These are phyloP conservation scores for Oscarella lobularis DNA, from an alignment of 37 sponge, comb jelly and placozoan genomes.

Conservation along the genomic window DNA sequence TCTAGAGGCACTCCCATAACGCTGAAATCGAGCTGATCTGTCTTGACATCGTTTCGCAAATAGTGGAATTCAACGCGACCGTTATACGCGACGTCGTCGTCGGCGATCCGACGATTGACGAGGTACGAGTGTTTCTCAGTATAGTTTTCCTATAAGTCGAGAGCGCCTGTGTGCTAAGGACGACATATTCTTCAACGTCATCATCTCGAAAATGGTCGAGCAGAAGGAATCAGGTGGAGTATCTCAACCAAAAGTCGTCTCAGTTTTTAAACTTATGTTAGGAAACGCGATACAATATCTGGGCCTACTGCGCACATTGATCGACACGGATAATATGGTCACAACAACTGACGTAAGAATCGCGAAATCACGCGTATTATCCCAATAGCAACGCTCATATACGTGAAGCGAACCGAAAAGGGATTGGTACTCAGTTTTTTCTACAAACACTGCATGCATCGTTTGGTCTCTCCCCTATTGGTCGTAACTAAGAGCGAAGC, in stretches of 20 bases:
- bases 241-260: neutral
- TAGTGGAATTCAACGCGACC: no score
- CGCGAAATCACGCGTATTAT: no score
- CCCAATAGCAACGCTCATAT: no score
- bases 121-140: no score
- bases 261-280: constrained; percentile 8
- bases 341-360: constrained; percentile 19
- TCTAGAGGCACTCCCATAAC: no score
- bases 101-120: no score
- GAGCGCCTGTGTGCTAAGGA: no score
- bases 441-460: constrained; percentile 95
- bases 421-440: constrained; percentile 79
- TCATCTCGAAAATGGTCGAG: neutral
- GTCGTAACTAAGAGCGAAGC: constrained; percentile 55
- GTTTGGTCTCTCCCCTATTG: constrained; percentile 85
- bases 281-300: constrained; percentile 69
- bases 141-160: no score
- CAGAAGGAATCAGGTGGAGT: neutral
- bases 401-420: constrained; percentile 41
- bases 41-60: no score
- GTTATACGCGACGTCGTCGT: no score
- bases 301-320: constrained; percentile 66
- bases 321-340: constrained; percentile 78
- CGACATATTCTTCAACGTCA: neutral
- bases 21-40: no score